Evolutionary conservation across 2,888 invertebrate genomes (phyloP).

Genomic region (Ariolimax columbianus): DNA sequence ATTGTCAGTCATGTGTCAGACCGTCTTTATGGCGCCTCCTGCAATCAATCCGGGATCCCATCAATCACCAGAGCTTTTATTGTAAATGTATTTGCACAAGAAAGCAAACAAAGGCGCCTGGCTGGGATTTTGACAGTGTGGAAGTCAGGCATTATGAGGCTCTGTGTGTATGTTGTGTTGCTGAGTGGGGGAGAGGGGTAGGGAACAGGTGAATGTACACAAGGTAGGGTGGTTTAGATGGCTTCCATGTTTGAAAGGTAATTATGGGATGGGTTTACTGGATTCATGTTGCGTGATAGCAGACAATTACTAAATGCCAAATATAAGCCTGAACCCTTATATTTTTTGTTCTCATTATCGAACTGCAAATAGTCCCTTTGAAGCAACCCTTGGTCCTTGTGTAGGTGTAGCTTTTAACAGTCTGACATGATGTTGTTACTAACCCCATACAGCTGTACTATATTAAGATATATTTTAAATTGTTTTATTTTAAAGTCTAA

Average conservation of each 20-base stretch:
- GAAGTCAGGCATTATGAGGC: constrained; percentile 62
- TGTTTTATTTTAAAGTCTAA: no score
- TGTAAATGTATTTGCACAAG: constrained; percentile 76
- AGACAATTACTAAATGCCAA: not conserved
- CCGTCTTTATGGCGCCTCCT: constrained; percentile 73
- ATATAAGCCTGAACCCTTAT: not conserved
- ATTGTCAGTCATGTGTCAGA: constrained; percentile 77
- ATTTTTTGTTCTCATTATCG: no score
- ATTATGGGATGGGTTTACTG: not conserved
- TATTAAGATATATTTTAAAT: no score
- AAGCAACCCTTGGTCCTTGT: no score
- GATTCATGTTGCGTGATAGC: not conserved
- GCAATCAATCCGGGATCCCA: constrained; percentile 75
- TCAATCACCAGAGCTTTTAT: constrained; percentile 75
- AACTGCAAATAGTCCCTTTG: no score
- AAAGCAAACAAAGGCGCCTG: constrained; percentile 74
- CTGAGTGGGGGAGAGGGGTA: not conserved
- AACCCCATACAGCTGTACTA: no score
- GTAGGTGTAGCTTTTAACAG: no score
- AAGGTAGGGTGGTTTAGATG: not conserved
- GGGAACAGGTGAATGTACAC: constrained; percentile 14
- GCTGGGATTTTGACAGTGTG: constrained; percentile 65
- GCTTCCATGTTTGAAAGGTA: not conserved
- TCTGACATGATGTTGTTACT: no score
- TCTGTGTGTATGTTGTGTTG: constrained; percentile 50